Evolutionary conservation across 64 coral and sea anemone species (phyloP), one percentile per base, ranked within the genome.

Genomic region (Hydrozoanthus tunicans): DNA sequence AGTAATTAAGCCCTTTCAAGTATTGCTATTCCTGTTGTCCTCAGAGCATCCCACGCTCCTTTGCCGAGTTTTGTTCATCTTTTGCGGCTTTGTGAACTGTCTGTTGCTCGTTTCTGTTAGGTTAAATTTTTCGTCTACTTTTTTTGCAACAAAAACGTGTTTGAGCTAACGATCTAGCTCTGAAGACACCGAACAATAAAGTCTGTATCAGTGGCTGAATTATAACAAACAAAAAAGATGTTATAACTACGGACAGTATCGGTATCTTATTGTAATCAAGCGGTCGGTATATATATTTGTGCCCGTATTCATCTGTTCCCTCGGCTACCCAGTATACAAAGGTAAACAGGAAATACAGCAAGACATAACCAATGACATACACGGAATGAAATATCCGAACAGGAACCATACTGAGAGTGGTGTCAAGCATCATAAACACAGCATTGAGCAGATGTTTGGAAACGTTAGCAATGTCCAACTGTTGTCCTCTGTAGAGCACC

Each of bases 381-480:
- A 83, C 81, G n/a, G 81, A 83, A 56, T 83, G 81, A 9, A 83
- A 83, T 83, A 83, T n/a, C 51, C 81, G 62, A 9, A 83, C 81
- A 51, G 81, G 81, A 68, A 83, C 81, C 51, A 83, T 53, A 7
- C 81, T 83, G 0, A 83, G 62, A 6, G 81, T 15, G 4, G 81
- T 83, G 62, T 83, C 81, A 14, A 66, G 3, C 13, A 83, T 12
- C 81, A 83, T 83, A 53, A 83, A 83, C 10, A 83, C 61, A 1
- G 81, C 81, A 53, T 68, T 83, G 0, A 83, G 81, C 3, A 83
- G 62, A 9, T 83, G 81, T 51, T 83, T 83, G 1, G 81, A 83
- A 4, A 83, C 4, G 15, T 83, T 83, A 0, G 62, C 32, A 7
- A 83, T 52, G 13, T 83, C 81, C 5, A 83, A 7, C 6, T 51